phyloP scores from a whole-genome alignment of 2,888 invertebrate species.

The Alviniconcha strummeri region DNA sequence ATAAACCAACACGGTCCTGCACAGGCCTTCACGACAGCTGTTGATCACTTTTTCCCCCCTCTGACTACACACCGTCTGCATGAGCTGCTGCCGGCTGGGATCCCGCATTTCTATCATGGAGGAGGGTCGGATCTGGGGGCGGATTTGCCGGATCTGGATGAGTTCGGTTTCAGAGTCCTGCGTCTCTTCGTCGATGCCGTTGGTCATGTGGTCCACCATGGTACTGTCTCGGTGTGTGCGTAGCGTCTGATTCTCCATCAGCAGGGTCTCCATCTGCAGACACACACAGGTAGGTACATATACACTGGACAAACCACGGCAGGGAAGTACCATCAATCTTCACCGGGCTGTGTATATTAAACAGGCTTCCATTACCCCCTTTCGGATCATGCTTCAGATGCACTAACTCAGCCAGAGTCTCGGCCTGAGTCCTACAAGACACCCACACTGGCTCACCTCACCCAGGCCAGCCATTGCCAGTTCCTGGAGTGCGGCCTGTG shows the following conservation, averaged over 20 bases:
- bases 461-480: too few species aligned
- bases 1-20: too few species aligned
- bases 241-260: slow-evolving; percentile 81
- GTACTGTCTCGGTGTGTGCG: slow-evolving; percentile 23
- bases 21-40: too few species aligned
- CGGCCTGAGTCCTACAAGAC: too few species aligned
- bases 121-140: slow-evolving; percentile 58
- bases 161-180: slow-evolving; percentile 26
- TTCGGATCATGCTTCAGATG: neutral
- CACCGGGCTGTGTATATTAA: neutral
- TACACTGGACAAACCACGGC: too few species aligned
- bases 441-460: too few species aligned
- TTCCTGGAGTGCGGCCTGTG: too few species aligned
- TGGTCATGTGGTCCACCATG: slow-evolving; percentile 42
- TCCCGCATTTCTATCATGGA: slow-evolving; percentile 47
- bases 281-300: too few species aligned
- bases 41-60: too few species aligned
- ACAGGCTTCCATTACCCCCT: neutral
- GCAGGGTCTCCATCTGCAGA: slow-evolving; percentile 81
- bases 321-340: neutral
- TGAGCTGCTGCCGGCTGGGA: slow-evolving; percentile 34
- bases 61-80: slow-evolving; percentile 33
- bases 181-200: slow-evolving; percentile 40
- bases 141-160: slow-evolving; percentile 29
- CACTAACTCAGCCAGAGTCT: neutral